Conservation (phyloP, 2,797 vertebrate species). For the Parambassis ranga region DNA sequence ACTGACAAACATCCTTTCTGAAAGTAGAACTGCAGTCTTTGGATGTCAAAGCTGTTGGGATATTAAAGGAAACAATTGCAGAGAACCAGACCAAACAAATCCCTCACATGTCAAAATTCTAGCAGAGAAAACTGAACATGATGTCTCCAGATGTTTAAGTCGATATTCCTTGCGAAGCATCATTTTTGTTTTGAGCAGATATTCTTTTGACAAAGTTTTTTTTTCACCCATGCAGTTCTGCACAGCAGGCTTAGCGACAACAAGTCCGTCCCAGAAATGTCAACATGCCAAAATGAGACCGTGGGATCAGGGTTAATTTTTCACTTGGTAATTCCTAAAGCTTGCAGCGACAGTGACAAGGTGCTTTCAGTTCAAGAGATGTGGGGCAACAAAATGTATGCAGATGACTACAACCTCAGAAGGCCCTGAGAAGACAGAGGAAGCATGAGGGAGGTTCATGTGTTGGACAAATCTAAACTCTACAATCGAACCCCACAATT, state of each 20-base stretch:
- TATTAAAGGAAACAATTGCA: slow-evolving; percentile 23
- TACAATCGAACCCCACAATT: neutral
- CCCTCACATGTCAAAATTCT: slow-evolving; percentile 29
- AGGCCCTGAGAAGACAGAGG: slow-evolving; percentile 8
- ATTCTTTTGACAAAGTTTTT: slow-evolving; percentile 20
- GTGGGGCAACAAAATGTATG: slow-evolving; percentile 30
- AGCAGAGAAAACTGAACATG: slow-evolving; percentile 26
- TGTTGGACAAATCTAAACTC: too few relatives aligned
- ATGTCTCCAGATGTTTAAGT: slow-evolving; percentile 6
- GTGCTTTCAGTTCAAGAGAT: slow-evolving; percentile 44
- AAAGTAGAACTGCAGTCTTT: slow-evolving; percentile 12
- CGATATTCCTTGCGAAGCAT: neutral
- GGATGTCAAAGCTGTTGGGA: slow-evolving; percentile 12
- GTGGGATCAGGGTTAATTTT: slow-evolving; percentile 38
- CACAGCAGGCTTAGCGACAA: slow-evolving; percentile 34
- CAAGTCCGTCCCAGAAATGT: slow-evolving; percentile 58
- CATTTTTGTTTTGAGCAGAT: neutral
- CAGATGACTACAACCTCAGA: slow-evolving; percentile 33
- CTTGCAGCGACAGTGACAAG: slow-evolving; percentile 29
- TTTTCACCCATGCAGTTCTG: neutral
- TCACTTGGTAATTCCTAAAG: slow-evolving; percentile 48
- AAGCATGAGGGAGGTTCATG: slow-evolving; percentile 14
- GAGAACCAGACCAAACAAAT: slow-evolving; percentile 40
- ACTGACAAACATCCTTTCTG: slow-evolving; percentile 21
- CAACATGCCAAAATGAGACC: slow-evolving; percentile 44